Evolutionary conservation across 1,140 invertebrate species (phyloP).

Genomic region (Heliothis subflexa): DNA sequence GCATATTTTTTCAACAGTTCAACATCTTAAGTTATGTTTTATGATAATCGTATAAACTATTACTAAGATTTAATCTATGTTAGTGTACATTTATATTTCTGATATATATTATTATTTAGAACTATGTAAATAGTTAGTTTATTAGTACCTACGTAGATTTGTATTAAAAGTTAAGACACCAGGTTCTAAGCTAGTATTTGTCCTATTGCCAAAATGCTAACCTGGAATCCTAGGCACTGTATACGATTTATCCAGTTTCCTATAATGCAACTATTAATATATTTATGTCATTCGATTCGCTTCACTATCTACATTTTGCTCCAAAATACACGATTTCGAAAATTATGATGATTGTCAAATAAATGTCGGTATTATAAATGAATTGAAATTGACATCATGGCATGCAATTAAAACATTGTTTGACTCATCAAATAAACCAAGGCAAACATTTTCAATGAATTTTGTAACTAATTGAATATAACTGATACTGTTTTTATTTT

Average conservation of each 20-base stretch:
- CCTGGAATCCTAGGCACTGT: background rate
- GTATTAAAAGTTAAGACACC: background rate
- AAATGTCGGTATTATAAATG: too few species aligned
- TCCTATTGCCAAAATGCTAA: constrained; percentile 11
- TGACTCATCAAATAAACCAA: too few species aligned
- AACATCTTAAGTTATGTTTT: background rate
- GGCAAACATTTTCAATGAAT: too few species aligned
- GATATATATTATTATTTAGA: constrained; percentile 2
- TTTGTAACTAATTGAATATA: too few species aligned
- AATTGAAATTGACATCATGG: too few species aligned
- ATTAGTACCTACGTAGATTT: background rate
- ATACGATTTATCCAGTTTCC: too few species aligned
- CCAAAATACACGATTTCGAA: too few species aligned
- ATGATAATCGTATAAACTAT: constrained; percentile 10
- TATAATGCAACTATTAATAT: too few species aligned
- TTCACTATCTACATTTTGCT: too few species aligned
- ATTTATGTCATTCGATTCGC: too few species aligned
- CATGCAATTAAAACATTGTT: too few species aligned
- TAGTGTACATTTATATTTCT: constrained; percentile 10
- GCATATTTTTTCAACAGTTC: background rate
- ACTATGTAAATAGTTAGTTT: constrained; percentile 6
- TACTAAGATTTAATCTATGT: constrained; percentile 1
- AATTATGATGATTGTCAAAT: too few species aligned
- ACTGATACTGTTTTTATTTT: background rate
- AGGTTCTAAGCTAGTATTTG: background rate